Evolutionary conservation across 2,797 vertebrate species (phyloP).

Genomic region (Pampus argenteus): DNA sequence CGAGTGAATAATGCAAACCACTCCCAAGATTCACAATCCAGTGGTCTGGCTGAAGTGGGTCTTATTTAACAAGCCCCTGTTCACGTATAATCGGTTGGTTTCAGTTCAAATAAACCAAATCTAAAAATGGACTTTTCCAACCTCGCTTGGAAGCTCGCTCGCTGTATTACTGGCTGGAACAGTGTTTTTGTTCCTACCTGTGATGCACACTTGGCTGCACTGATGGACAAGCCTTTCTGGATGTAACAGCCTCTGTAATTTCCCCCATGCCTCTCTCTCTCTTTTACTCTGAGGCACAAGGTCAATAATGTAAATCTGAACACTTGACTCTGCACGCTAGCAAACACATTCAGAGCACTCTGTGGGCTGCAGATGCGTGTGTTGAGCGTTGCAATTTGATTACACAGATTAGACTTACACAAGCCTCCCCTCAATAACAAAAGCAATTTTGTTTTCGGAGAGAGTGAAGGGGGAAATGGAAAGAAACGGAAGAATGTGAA

Average conservation of each 20-base stretch:
- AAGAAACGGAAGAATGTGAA: slow-evolving; percentile 29
- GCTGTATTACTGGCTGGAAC: not conserved
- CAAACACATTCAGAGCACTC: slow-evolving; percentile 19
- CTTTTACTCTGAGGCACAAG: slow-evolving; percentile 11
- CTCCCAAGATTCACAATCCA: too few relatives aligned
- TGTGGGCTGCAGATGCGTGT: slow-evolving; percentile 36
- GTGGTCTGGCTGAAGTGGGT: not conserved
- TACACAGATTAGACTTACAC: slow-evolving; percentile 67
- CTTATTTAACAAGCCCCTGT: too few relatives aligned
- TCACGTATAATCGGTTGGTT: not conserved
- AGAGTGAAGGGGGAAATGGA: slow-evolving; percentile 40
- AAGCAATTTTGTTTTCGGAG: slow-evolving; percentile 49
- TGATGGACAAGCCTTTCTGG: slow-evolving; percentile 41
- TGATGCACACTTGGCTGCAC: slow-evolving; percentile 20
- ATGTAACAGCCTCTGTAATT: slow-evolving; percentile 41
- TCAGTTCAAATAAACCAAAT: not conserved
- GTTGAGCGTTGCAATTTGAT: slow-evolving; percentile 59
- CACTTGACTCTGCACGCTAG: slow-evolving; percentile 33
- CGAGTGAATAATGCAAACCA: too few relatives aligned
- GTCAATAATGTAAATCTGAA: slow-evolving; percentile 60
- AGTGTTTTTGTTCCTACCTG: not conserved
- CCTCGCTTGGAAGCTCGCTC: not conserved
- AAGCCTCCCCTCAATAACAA: slow-evolving; percentile 63
- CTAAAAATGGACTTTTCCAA: too few relatives aligned
- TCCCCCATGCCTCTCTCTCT: not conserved